Conservation (phyloP, 1,140 invertebrate genomes). For the Mesaphorura yosii region DNA sequence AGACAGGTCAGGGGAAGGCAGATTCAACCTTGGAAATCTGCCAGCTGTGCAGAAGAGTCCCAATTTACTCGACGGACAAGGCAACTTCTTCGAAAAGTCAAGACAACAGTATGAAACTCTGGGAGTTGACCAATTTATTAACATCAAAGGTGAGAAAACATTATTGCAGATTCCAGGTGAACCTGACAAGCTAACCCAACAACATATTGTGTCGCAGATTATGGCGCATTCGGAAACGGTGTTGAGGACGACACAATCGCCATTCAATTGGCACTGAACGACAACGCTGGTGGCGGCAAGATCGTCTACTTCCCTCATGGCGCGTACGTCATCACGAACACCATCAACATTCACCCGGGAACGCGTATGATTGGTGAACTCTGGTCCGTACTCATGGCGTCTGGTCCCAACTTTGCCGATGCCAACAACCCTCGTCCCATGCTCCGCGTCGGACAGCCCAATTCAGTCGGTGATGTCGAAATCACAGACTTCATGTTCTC, state of each 20-base stretch:
- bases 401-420: constrained; percentile 15
- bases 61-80: constrained; percentile 16
- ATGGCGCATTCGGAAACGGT: constrained; percentile 22
- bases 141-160: constrained; percentile 16
- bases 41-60: constrained; percentile 2
- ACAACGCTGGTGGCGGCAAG: constrained; percentile 10
- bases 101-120: constrained; percentile 22
- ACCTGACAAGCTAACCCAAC: not conserved
- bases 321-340: constrained; percentile 20
- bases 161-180: not conserved
- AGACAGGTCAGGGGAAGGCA: constrained; percentile 10
- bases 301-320: constrained; percentile 26
- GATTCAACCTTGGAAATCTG: not conserved
- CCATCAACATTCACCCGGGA: constrained; percentile 15
- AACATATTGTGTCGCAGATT: constrained; percentile 9
- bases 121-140: constrained; percentile 12
- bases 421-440: constrained; percentile 18
- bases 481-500: constrained; percentile 28
- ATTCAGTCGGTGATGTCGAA: constrained; percentile 20
- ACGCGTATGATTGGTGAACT: constrained; percentile 25
- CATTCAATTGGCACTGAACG: constrained; percentile 22
- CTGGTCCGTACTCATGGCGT: constrained; percentile 26
- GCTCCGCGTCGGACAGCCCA: constrained; percentile 22
- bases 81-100: constrained; percentile 21
- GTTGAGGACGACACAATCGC: constrained; percentile 22